Evolutionary conservation across 1,140 invertebrate species (phyloP), one percentile per base, ranked within the genome.

Genomic region (Doryteuthis pealeii): DNA sequence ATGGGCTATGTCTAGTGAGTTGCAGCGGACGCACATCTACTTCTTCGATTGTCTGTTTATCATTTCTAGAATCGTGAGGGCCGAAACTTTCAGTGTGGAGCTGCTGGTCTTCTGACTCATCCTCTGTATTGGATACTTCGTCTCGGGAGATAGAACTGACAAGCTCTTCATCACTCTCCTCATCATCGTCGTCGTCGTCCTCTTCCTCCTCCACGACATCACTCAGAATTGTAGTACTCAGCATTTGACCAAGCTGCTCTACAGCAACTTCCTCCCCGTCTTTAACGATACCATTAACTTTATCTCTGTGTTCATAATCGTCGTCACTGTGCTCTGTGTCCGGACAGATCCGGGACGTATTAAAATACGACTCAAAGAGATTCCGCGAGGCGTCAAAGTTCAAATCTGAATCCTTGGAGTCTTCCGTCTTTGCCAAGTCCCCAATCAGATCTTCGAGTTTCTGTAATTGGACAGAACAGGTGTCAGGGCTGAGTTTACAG

Each of bases 361-460:
- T n/a, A n/a, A n/a, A 31, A 67, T 12, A 67, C 2, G 12, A 31
- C 12, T 67, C 65, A 15, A 67, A 22, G 65, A 31, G 12, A 67
- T 67, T 8, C 14, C 28, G 32, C 14, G 12, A 12, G n/a, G 65
- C n/a, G n/a, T 12, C 28, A 67, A 26, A 28, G 2, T 26, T 26
- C 65, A 28, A 31, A 14, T 15, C 10, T 22, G 15, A 22, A 22
- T 12, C 26, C 65, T 32, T 26, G 2, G n/a, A 26, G 26, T 28
- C 14, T n/a, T 67, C 32, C 3, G 35, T 3, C 10, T 40, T 40
- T 10, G 10, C 35, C 45, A 70, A 18, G 45, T 54, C 66, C 76
- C 77, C 78, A 71, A 80, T 77, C 5, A 80, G 69, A 75, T 76
- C 76, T 4, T 74, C 75, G n/a, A 77, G 77, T 5, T 77, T 70